Conservation (phyloP, 2,888 invertebrate genomes). For the Synergus japonicus region DNA sequence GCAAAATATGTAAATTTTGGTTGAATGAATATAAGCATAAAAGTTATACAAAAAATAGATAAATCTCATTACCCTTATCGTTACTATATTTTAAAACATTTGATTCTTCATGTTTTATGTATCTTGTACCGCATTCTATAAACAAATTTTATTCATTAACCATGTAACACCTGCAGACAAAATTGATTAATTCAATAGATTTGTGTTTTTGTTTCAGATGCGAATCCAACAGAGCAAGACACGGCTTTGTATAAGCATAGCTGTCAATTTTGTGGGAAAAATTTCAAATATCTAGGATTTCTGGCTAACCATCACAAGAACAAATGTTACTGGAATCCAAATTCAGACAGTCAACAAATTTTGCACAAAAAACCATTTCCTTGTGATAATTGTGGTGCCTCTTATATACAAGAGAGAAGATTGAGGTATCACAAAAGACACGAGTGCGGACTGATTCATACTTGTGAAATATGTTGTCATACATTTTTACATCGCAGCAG, state of each 20-base stretch:
- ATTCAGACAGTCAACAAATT: not conserved
- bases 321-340: constrained; percentile 1
- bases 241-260: not conserved
- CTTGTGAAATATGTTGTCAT: not conserved
- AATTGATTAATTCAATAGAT: not conserved
- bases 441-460: not conserved
- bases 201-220: not conserved
- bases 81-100: not conserved
- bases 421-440: constrained; percentile 10
- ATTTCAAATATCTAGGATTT: not conserved
- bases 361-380: constrained; percentile 17
- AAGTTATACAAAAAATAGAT: not conserved
- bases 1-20: not conserved
- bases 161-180: not conserved
- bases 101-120: constrained; percentile 32
- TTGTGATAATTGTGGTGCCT: not conserved
- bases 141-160: not conserved
- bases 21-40: not conserved
- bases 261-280: constrained; percentile 5
- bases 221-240: not conserved
- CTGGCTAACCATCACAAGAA: not conserved
- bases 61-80: not conserved
- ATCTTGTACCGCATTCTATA: not conserved
- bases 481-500: constrained; percentile 8
- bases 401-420: constrained; percentile 8